A percentile compares a stretch with the other conserved stretches of the same genome.
phyloP scores from a whole-genome alignment of 2,888 invertebrate genomes.

The Tenodera sinensis region DNA sequence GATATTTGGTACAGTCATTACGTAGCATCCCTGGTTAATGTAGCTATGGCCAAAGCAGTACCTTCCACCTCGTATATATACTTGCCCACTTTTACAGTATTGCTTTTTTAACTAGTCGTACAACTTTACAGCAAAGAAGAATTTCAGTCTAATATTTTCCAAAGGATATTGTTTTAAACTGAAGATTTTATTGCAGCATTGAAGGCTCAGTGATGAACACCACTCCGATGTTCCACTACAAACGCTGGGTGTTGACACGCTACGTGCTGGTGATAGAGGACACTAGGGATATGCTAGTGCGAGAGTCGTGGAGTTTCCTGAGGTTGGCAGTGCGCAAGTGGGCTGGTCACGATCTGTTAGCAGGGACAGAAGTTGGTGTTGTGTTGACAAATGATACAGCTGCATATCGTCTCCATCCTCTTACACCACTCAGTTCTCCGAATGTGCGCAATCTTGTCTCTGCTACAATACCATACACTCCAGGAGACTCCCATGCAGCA shows the following conservation, averaged over 20 bases:
- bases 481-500: conserved; percentile 49
- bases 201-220: conserved; percentile 41
- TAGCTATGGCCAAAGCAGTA: no score
- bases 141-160: neutral
- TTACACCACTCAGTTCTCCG: conserved; percentile 42
- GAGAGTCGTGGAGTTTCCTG: conserved; percentile 58
- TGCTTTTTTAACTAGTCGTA: no score
- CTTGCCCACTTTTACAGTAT: no score
- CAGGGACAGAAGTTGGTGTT: conserved; percentile 51
- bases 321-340: conserved; percentile 54
- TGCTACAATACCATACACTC: conserved; percentile 51
- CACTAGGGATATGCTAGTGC: conserved; percentile 54
- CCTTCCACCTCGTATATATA: no score
- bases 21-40: no score
- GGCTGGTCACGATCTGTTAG: conserved; percentile 53
- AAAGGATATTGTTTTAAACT: no score
- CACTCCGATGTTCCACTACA: conserved; percentile 50
- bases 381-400: conserved; percentile 48
- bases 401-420: conserved; percentile 38
- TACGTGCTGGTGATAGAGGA: conserved; percentile 58
- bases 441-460: conserved; percentile 46
- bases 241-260: conserved; percentile 51
- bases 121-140: no score
- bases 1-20: no score
- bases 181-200: neutral